Evolutionary conservation across 2,113 vertebrate species (phyloP), one percentile per base, ranked within the genome.

Genomic region (Passer domesticus): DNA sequence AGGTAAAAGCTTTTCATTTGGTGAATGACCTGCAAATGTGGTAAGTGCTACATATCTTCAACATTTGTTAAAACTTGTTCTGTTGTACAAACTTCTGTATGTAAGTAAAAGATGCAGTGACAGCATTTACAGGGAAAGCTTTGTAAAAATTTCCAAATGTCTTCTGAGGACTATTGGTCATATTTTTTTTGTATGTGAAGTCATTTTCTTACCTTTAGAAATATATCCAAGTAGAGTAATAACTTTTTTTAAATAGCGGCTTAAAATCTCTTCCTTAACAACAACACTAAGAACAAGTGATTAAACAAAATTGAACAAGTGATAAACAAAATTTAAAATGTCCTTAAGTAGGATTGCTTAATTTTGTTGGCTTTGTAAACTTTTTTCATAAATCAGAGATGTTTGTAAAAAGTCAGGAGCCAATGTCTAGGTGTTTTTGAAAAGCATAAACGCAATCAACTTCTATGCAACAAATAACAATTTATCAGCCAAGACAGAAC

Each of bases 231-330:
- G 30, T 13, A 39, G 3, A 75, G 7, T 37, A 69, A 55, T 18
- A 55, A 3, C 4, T 20, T 41, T 19, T 47, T 81, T 17, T 0
- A 0, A 18, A 44, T 56, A 69, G 15, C 1, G 1, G 11, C 13
- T 70, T 46, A 37, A 78, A 90, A 21, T 63, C 10, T 49, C 21
- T 43, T 72, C 15, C 52, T 78, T 68, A 37, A 59, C 87, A 83
- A 25, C 15, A 80, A 28, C 1, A 44, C 15, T 4, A 80, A 70
- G 6, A 52, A 28, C 2, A 62, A 88, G 1, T 6, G 21, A 68
- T 37, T 27, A 64, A 63, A 53, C n/a, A n/a, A n/a, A n/a, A n/a
- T n/a, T n/a, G n/a, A n/a, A n/a, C n/a, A n/a, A n/a, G n/a, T n/a
- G n/a, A n/a, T n/a, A 92, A 70, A 2, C 15, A 35, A 24, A 59